Percentiles rank a stretch among this genome's conserved stretches.
Evolutionary conservation across 2,888 invertebrate genomes (phyloP).

Genomic region (Drosophila atripex): DNA sequence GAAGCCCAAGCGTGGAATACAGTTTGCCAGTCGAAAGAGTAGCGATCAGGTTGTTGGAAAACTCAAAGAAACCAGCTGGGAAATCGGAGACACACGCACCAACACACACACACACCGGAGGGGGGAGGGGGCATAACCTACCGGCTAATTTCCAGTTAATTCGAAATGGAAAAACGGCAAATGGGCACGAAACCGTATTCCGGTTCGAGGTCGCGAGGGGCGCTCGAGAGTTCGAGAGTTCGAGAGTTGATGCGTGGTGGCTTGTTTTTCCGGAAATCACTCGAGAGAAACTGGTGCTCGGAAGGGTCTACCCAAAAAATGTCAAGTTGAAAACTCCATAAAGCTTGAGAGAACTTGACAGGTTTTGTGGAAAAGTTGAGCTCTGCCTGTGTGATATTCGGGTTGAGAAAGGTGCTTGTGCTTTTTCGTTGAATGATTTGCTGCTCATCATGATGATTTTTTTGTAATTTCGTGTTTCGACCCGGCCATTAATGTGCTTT

Average conservation of each 20-base stretch:
- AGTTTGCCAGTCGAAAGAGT: neutral
- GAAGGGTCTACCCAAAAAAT: neutral
- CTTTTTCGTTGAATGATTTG: neutral
- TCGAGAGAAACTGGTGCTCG: neutral
- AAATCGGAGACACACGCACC: constrained; percentile 3
- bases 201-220: constrained; percentile 48
- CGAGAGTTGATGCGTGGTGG: neutral
- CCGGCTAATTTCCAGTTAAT: constrained; percentile 40
- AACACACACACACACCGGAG: neutral
- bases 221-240: constrained; percentile 41
- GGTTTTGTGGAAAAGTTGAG: neutral
- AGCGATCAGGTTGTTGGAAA: constrained; percentile 1
- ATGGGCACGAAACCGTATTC: constrained; percentile 42
- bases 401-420: neutral
- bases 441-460: neutral
- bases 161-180: constrained; percentile 30
- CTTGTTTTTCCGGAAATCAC: constrained; percentile 2
- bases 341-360: neutral
- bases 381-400: neutral
- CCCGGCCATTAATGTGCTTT: constrained; percentile 6
- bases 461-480: neutral
- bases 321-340: neutral
- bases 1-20: neutral
- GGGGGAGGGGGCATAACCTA: constrained; percentile 1
- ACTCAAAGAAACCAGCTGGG: neutral